Percentiles rank a stretch among this genome's conserved stretches.
These are phyloP conservation scores for Tenthredo notha DNA, from an alignment of 2,888 invertebrate genomes.

Conservation along the genomic window DNA sequence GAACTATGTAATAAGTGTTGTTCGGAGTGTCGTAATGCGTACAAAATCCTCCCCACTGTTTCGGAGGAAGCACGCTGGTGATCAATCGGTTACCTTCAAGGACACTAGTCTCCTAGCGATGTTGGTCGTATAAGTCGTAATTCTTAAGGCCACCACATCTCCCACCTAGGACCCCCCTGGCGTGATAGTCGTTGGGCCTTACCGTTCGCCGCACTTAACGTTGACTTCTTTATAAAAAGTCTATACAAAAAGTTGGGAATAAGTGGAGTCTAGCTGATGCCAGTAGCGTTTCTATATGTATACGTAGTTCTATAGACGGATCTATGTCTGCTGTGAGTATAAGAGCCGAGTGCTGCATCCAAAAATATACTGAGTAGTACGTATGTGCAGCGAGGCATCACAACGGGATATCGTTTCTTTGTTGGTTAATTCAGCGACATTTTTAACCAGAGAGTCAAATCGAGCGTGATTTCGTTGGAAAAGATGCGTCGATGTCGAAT, in stretches of 20 bases:
- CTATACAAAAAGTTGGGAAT: slow-evolving; percentile 38
- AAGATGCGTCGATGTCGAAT: slow-evolving; percentile 20
- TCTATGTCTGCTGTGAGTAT: background rate
- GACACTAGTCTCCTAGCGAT: background rate
- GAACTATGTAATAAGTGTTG: background rate
- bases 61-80: slow-evolving; percentile 21
- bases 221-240: slow-evolving; percentile 51
- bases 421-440: slow-evolving; percentile 21
- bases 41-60: slow-evolving; percentile 8
- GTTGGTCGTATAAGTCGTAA: slow-evolving; percentile 1
- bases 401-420: slow-evolving; percentile 36
- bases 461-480: slow-evolving; percentile 28
- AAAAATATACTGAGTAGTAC: background rate
- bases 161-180: slow-evolving; percentile 31
- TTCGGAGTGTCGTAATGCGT: background rate
- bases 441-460: background rate
- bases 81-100: slow-evolving; percentile 37
- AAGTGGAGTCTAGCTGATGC: slow-evolving; percentile 45
- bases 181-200: slow-evolving; percentile 45
- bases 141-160: slow-evolving; percentile 26
- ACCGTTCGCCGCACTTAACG: slow-evolving; percentile 46
- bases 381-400: slow-evolving; percentile 48
- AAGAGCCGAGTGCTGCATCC: background rate
- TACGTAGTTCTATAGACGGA: slow-evolving; percentile 1
- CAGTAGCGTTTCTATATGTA: slow-evolving; percentile 12